These are phyloP conservation scores for Uria lomvia DNA, from an alignment of 2,113 vertebrate genomes.

Conservation along the genomic window DNA sequence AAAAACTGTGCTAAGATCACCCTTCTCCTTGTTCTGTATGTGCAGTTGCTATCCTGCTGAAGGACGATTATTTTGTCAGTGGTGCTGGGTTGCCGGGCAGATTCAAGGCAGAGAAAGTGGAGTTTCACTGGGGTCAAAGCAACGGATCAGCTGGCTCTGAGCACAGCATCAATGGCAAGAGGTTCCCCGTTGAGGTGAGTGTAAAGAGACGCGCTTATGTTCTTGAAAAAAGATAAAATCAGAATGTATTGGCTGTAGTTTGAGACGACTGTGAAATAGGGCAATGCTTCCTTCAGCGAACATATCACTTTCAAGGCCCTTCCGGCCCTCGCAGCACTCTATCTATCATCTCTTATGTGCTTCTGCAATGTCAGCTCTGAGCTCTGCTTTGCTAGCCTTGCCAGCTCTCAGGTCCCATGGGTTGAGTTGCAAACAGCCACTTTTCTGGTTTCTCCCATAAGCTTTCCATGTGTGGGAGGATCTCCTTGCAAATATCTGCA, in stretches of 20 bases:
- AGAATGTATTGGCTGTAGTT: not conserved
- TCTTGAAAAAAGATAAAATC: not conserved
- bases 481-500: not conserved
- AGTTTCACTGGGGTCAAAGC: conserved; percentile 97
- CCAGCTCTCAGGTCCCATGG: not conserved
- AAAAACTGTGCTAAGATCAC: not conserved
- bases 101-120: conserved; percentile 96
- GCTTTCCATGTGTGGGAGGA: conserved; percentile 22
- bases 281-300: not conserved
- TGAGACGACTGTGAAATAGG: not conserved
- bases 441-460: conserved; percentile 15
- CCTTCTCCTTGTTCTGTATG: not conserved
- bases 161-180: conserved; percentile 89
- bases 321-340: not conserved
- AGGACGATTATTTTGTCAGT: conserved; percentile 93
- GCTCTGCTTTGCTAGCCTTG: not conserved
- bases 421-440: conserved; percentile 33
- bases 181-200: conserved; percentile 94
- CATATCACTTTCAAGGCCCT: conserved; percentile 1
- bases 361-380: conserved; percentile 1
- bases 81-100: conserved; percentile 90
- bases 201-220: not conserved
- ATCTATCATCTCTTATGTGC: conserved; percentile 30
- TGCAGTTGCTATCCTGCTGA: conserved; percentile 92
- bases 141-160: conserved; percentile 92